phyloP scores from a whole-genome alignment of 2,113 vertebrate species.

The Typhlomys cinereus region DNA sequence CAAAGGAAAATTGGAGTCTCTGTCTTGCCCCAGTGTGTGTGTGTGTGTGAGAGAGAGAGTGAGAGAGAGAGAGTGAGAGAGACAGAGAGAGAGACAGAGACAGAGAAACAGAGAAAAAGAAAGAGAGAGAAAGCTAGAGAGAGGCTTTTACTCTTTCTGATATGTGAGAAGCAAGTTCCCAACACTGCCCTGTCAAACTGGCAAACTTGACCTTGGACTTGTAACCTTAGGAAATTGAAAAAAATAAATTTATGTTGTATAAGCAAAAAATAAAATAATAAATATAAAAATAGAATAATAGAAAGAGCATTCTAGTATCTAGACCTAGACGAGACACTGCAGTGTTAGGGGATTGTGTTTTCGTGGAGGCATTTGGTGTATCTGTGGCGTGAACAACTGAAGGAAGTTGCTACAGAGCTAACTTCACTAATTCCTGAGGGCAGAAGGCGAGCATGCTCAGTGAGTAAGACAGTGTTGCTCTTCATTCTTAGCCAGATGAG shows the following conservation, averaged over 20 bases:
- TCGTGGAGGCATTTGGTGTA: background rate
- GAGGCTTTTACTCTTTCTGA: background rate
- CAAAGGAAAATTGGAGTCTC: constrained; percentile 16
- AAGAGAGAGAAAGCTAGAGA: background rate
- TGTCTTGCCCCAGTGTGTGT: background rate
- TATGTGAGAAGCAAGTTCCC: background rate
- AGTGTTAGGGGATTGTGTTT: background rate
- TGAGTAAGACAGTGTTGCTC: background rate
- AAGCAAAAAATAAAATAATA: background rate
- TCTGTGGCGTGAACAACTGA: background rate
- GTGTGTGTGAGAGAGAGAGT: background rate
- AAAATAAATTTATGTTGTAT: background rate
- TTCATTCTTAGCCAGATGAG: background rate
- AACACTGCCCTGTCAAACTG: background rate
- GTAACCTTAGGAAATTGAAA: background rate
- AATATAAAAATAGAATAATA: too few species aligned
- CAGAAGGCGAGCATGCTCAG: too few species aligned
- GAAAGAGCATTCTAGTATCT: background rate
- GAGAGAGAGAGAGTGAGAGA: background rate
- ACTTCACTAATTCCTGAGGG: background rate
- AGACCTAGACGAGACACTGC: background rate
- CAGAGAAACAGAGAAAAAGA: background rate
- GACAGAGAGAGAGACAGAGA: too few species aligned
- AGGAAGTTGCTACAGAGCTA: background rate
- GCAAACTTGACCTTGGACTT: background rate